A percentile compares a stretch with the other conserved stretches of the same genome.
Evolutionary conservation across 1,140 invertebrate species (phyloP).

Genomic region (Microvelia longipes): DNA sequence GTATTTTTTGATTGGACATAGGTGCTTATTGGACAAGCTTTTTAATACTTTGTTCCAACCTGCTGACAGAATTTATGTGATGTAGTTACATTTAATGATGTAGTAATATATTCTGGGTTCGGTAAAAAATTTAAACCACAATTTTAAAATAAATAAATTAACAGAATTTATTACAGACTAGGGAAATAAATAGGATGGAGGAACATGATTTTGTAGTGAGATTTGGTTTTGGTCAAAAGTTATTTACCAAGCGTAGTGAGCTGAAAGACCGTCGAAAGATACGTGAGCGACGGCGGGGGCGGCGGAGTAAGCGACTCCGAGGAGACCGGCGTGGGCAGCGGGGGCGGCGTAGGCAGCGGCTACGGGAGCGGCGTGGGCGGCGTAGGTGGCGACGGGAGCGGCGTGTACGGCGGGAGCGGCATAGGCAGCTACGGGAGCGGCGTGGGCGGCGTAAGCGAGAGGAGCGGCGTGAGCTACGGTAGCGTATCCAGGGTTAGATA

Average conservation of each 20-base stretch:
- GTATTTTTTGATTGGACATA: too few relatives aligned
- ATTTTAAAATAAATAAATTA: not conserved
- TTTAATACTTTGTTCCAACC: too few relatives aligned
- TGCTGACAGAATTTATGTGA: too few relatives aligned
- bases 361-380: constrained; percentile 14
- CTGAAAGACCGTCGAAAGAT: constrained; percentile 22
- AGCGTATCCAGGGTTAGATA: constrained; percentile 27
- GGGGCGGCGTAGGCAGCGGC: constrained; percentile 15
- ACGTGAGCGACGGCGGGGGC: constrained; percentile 21
- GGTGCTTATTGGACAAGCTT: too few relatives aligned
- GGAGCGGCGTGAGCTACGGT: constrained; percentile 19
- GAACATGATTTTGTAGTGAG: not conserved
- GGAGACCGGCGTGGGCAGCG: constrained; percentile 11
- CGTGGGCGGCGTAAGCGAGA: constrained; percentile 16
- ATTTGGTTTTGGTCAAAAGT: not conserved
- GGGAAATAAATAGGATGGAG: constrained; percentile 2
- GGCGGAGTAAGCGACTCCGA: constrained; percentile 14
- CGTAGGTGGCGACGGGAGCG: constrained; percentile 16
- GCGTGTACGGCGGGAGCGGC: constrained; percentile 16
- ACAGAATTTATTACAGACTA: not conserved
- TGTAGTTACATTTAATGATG: too few relatives aligned
- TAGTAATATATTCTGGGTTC: too few relatives aligned
- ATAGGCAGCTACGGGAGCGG: constrained; percentile 16
- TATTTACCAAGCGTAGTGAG: constrained; percentile 13
- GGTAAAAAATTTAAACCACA: too few relatives aligned